Percentiles rank a stretch among this genome's conserved stretches.
Conservation (phyloP, 2,113 vertebrate genomes). For the Macroglossus sobrinus region DNA sequence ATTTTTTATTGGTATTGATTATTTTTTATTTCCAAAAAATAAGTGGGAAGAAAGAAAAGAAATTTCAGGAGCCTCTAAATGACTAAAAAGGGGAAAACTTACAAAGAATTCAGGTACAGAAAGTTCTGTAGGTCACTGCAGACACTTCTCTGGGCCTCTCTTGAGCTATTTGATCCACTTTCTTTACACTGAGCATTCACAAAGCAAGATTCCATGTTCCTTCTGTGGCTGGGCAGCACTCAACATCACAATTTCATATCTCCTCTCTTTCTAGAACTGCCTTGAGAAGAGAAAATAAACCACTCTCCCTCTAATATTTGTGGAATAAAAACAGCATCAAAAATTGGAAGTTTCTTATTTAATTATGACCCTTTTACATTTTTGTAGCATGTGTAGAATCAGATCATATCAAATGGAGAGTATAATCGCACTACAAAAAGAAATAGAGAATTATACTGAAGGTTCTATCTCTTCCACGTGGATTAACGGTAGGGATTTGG, state of each 20-base stretch:
- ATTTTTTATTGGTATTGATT: background rate
- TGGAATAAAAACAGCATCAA: background rate
- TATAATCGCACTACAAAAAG: background rate
- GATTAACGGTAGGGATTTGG: constrained; percentile 18
- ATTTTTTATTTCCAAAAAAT: background rate
- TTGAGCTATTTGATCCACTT: background rate
- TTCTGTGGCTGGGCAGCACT: background rate
- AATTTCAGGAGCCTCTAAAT: background rate
- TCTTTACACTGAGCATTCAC: background rate
- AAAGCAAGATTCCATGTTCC: background rate
- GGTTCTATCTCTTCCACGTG: background rate
- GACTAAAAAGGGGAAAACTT: background rate
- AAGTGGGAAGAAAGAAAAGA: background rate
- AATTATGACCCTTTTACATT: background rate
- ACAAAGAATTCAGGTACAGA: background rate
- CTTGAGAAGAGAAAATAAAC: constrained; percentile 8
- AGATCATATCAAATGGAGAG: background rate
- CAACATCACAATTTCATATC: background rate
- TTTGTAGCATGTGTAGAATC: background rate
- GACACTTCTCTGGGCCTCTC: background rate
- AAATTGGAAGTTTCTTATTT: background rate
- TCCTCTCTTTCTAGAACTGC: constrained; percentile 16
- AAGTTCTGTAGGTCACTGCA: background rate
- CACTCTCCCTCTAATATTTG: background rate
- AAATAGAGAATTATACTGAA: background rate